Evolutionary conservation across 2,888 invertebrate species (phyloP).

Genomic region (Anorthoa munda): DNA sequence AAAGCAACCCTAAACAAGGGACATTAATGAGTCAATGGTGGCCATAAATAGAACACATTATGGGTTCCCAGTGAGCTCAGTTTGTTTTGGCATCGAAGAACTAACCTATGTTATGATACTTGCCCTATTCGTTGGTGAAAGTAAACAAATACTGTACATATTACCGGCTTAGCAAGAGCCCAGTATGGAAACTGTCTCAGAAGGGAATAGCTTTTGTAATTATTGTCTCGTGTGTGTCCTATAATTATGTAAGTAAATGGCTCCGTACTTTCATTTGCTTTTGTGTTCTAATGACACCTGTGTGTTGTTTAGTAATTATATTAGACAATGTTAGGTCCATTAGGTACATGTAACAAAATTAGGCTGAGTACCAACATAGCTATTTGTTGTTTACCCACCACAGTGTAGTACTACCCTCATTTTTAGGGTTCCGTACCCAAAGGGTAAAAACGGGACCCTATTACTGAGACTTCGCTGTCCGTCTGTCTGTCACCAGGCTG

Average conservation of each 20-base stretch:
- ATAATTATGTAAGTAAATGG: slow-evolving; percentile 48
- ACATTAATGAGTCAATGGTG: slow-evolving; percentile 75
- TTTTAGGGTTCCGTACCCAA: too few species aligned
- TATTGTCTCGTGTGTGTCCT: slow-evolving; percentile 23
- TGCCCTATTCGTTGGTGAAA: slow-evolving; percentile 56
- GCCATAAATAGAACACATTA: slow-evolving; percentile 71
- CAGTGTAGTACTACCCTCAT: slow-evolving; percentile 10
- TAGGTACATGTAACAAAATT: not conserved
- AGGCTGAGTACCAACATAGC: not conserved
- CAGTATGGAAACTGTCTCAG: slow-evolving; percentile 39
- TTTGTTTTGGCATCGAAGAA: slow-evolving; percentile 72
- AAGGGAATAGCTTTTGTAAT: slow-evolving; percentile 49
- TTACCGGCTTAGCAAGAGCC: slow-evolving; percentile 21
- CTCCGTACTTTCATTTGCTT: slow-evolving; percentile 12
- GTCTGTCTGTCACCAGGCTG: too few species aligned
- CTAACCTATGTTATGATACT: slow-evolving; percentile 61
- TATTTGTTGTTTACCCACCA: not conserved
- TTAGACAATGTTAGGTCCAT: not conserved
- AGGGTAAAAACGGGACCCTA: too few species aligned
- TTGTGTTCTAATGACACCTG: slow-evolving; percentile 25
- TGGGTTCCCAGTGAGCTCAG: slow-evolving; percentile 64
- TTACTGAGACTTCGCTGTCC: too few species aligned
- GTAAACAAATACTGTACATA: slow-evolving; percentile 58
- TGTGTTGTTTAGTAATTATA: slow-evolving; percentile 28
- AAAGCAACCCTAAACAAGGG: slow-evolving; percentile 78